phyloP scores from a whole-genome alignment of 2,113 vertebrate species.

The Polyodon spathula region DNA sequence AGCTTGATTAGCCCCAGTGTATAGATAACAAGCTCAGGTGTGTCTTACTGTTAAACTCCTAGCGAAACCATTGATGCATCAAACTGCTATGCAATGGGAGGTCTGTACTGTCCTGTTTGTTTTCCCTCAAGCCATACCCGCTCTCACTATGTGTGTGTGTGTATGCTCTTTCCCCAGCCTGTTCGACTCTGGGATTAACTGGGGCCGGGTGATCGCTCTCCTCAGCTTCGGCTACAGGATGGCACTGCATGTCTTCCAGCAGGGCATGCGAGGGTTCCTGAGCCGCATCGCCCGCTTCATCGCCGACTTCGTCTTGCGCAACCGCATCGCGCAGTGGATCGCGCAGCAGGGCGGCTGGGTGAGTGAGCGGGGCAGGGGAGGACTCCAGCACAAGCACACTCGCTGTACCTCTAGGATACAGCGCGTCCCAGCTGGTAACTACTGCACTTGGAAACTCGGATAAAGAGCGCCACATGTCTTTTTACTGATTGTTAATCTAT shows the following conservation, averaged over 20 bases:
- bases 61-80: too few species aligned
- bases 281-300: conserved; percentile 44
- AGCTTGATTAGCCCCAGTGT: too few species aligned
- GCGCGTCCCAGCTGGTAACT: too few species aligned
- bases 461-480: too few species aligned
- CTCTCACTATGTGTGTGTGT: not conserved
- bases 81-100: too few species aligned
- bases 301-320: conserved; percentile 40
- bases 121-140: not conserved
- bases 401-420: not conserved
- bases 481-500: too few species aligned
- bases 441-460: too few species aligned
- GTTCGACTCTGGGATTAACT: conserved; percentile 64
- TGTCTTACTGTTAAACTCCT: too few species aligned
- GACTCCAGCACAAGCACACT: not conserved
- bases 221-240: conserved; percentile 65
- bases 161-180: conserved; percentile 41
- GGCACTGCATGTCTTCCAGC: conserved; percentile 63
- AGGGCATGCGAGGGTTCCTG: conserved; percentile 51
- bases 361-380: too few species aligned
- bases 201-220: conserved; percentile 66
- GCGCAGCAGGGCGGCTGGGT: conserved; percentile 69
- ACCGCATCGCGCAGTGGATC: conserved; percentile 59
- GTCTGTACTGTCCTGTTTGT: not conserved
- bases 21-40: too few species aligned